A percentile compares a stretch with the other conserved stretches of the same genome.
Conservation (phyloP, 30 jellyfish, hydroid and myxozoan species). For the Turritopsis rubra region DNA sequence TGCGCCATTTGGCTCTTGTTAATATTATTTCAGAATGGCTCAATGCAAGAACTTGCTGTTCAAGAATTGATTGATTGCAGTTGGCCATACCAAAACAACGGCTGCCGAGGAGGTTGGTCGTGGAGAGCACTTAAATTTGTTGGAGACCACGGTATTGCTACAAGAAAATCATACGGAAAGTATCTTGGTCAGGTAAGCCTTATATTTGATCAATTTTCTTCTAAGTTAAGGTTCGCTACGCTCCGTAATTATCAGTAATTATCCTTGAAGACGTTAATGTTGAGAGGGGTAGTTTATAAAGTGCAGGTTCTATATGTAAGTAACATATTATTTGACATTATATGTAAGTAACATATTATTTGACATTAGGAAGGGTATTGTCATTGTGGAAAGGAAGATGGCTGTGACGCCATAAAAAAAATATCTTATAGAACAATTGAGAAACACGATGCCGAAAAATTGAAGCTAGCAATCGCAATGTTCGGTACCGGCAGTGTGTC, state of each 20-base stretch:
- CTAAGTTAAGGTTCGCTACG: too few species aligned
- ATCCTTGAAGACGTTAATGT: too few species aligned
- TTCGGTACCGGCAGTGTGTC: slow-evolving; percentile 92
- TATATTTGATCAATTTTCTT: too few species aligned
- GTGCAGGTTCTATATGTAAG: too few species aligned
- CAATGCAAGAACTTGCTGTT: slow-evolving; percentile 51
- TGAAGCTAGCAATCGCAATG: slow-evolving; percentile 66
- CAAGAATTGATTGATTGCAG: slow-evolving; percentile 84
- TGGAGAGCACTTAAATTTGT: slow-evolving; percentile 80
- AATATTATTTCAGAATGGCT: slow-evolving; percentile 51
- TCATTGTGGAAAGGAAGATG: slow-evolving; percentile 41
- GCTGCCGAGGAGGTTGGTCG: slow-evolving; percentile 98
- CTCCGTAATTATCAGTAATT: too few species aligned
- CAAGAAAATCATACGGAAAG: slow-evolving; percentile 54
- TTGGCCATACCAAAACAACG: slow-evolving; percentile 85
- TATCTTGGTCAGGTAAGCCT: slow-evolving; percentile 75
- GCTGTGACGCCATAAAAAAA: slow-evolving; percentile 26
- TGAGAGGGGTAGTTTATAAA: too few species aligned
- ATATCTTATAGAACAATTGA: slow-evolving; percentile 41
- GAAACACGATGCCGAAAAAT: slow-evolving; percentile 43
- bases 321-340: too few species aligned
- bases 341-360: background rate
- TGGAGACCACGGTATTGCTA: slow-evolving; percentile 75
- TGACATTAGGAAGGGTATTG: slow-evolving; percentile 47
- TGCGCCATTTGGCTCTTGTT: background rate